Evolutionary conservation across 2,113 vertebrate species (phyloP).

Genomic region (Callipepla californica): DNA sequence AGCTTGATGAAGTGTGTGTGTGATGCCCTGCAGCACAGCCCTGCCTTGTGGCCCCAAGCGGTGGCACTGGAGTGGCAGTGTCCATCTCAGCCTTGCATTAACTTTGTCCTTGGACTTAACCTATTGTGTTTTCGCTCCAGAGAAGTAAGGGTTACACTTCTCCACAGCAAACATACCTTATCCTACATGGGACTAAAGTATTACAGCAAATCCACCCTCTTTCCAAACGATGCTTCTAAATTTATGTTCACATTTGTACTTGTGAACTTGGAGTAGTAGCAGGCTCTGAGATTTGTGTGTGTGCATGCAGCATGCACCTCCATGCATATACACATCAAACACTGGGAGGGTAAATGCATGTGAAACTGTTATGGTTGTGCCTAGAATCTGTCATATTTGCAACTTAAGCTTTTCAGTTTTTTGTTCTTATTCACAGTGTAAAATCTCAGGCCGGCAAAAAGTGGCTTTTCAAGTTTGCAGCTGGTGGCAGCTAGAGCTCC

Average conservation of each 20-base stretch:
- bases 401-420: neutral
- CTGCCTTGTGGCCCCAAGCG: neutral
- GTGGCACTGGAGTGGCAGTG: neutral
- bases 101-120: neutral
- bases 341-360: neutral
- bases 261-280: neutral
- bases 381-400: neutral
- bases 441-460: neutral
- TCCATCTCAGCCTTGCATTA: neutral
- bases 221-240: neutral
- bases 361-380: fast-evolving
- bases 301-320: fast-evolving
- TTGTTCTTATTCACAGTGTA: neutral
- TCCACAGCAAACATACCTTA: neutral
- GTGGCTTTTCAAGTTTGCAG: neutral
- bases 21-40: neutral
- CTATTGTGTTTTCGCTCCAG: neutral
- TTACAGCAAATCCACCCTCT: neutral
- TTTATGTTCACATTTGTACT: fast-evolving
- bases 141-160: neutral
- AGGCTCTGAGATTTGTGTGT: neutral
- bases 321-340: neutral
- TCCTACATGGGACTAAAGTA: neutral
- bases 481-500: neutral
- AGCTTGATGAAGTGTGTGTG: neutral